Conservation (phyloP, 1,140 invertebrate genomes). For the Temnothorax curvispinosus region DNA sequence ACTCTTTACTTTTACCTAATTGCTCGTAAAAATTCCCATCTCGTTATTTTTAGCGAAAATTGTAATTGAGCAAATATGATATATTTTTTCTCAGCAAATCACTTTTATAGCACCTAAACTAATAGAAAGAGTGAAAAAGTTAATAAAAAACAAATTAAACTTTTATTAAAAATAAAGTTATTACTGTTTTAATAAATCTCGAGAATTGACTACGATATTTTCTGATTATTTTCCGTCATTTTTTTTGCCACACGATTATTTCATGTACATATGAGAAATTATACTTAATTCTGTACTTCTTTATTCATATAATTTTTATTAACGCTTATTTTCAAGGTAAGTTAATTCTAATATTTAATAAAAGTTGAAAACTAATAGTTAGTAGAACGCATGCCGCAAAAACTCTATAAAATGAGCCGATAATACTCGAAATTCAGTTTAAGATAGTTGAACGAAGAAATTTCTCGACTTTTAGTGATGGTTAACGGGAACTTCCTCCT, state of each 20-base stretch:
- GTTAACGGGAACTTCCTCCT: conserved; percentile 12
- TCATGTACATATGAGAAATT: not conserved
- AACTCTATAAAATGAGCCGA: not conserved
- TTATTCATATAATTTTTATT: not conserved
- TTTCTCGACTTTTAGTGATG: conserved; percentile 12
- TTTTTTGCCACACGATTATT: not conserved
- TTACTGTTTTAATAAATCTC: not conserved
- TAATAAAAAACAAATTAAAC: not conserved
- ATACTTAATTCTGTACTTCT: not conserved
- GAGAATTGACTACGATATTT: not conserved
- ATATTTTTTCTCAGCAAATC: not conserved
- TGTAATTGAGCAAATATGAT: not conserved
- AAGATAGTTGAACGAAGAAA: conserved; percentile 12
- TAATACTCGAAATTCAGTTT: conserved; percentile 20
- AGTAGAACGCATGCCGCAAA: not conserved
- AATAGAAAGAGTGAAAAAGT: not conserved
- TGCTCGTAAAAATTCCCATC: not conserved
- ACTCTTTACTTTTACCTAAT: not conserved
- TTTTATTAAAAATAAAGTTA: not conserved
- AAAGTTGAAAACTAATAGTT: not conserved
- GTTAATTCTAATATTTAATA: conserved; percentile 7
- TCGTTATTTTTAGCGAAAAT: not conserved
- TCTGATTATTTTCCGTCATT: not conserved
- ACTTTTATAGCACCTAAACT: not conserved
- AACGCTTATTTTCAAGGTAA: not conserved